These are phyloP conservation scores for Anisognathus igniventris DNA, from an alignment of 2,797 vertebrate species.

Conservation along the genomic window DNA sequence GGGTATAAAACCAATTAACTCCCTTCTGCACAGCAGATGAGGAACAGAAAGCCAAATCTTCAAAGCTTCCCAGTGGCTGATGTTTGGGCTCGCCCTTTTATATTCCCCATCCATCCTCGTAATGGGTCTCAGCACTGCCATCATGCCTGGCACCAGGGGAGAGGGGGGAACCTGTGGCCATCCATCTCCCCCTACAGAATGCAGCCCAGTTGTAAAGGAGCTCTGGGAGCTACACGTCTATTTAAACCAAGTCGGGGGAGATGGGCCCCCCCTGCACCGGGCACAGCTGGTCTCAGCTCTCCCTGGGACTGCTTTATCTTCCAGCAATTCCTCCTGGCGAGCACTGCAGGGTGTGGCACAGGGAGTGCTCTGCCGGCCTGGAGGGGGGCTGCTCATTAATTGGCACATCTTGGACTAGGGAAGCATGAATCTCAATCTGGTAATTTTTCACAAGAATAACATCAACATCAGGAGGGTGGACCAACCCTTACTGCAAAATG, in stretches of 20 bases:
- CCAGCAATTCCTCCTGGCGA: background rate
- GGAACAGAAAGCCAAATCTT: background rate
- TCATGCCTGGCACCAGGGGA: background rate
- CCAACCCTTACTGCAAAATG: background rate
- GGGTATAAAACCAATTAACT: background rate
- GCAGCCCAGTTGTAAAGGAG: background rate
- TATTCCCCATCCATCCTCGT: background rate
- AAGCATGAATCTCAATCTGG: background rate
- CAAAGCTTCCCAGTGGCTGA: background rate
- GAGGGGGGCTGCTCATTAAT: background rate
- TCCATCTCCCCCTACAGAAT: background rate
- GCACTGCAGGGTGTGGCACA: background rate
- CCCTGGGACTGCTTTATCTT: background rate
- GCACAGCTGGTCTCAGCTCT: background rate
- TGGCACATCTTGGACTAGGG: background rate
- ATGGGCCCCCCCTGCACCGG: rapidly evolving
- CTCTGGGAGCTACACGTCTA: background rate
- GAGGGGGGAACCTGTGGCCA: background rate
- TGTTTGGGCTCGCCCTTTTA: background rate
- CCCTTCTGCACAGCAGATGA: background rate
- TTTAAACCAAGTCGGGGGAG: background rate
- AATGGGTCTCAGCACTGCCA: background rate
- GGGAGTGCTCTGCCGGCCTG: background rate
- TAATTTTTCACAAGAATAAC: background rate
- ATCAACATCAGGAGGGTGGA: background rate